These are phyloP conservation scores for Blastomussa wellsi DNA, from an alignment of 92 coral and sea anemone genomes.

Conservation along the genomic window DNA sequence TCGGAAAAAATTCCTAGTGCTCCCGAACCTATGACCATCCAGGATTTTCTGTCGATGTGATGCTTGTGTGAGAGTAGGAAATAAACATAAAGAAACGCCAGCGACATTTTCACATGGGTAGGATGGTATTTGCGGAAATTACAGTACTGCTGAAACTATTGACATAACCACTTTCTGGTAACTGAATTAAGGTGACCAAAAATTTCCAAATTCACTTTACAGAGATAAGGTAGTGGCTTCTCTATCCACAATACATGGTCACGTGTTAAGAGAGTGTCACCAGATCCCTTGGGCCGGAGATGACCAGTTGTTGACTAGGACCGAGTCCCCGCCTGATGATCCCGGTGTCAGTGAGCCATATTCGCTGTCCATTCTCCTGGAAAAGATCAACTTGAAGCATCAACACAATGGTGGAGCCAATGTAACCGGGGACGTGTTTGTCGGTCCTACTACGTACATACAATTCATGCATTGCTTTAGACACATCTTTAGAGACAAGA, in stretches of 20 bases:
- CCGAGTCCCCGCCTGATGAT: constrained; percentile 59
- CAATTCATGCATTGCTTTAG: constrained; percentile 94
- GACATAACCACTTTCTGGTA: not conserved
- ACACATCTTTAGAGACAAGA: constrained; percentile 84
- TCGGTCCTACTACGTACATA: constrained; percentile 93
- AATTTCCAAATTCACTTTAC: not conserved
- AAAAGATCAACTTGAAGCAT: constrained; percentile 79
- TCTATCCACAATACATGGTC: constrained; percentile 91
- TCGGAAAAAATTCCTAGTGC: too few species aligned
- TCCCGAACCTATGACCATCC: too few species aligned
- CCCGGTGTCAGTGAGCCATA: constrained; percentile 62
- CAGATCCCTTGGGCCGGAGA: constrained; percentile 99
- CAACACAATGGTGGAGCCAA: constrained; percentile 62
- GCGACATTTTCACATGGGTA: not conserved
- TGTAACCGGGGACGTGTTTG: constrained; percentile 73
- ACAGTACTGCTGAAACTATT: not conserved
- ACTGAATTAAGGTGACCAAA: not conserved
- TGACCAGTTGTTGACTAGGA: constrained; percentile 25
- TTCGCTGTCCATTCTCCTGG: constrained; percentile 72
- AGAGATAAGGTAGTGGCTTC: constrained; percentile 88
- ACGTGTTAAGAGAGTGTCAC: constrained; percentile 90
- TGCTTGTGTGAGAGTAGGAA: too few species aligned
- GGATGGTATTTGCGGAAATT: not conserved
- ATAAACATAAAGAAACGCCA: not conserved
- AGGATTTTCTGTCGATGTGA: too few species aligned